A percentile compares a stretch with the other conserved stretches of the same genome.
Conservation (phyloP, 2,888 invertebrate species). For the Litoditis marina region DNA sequence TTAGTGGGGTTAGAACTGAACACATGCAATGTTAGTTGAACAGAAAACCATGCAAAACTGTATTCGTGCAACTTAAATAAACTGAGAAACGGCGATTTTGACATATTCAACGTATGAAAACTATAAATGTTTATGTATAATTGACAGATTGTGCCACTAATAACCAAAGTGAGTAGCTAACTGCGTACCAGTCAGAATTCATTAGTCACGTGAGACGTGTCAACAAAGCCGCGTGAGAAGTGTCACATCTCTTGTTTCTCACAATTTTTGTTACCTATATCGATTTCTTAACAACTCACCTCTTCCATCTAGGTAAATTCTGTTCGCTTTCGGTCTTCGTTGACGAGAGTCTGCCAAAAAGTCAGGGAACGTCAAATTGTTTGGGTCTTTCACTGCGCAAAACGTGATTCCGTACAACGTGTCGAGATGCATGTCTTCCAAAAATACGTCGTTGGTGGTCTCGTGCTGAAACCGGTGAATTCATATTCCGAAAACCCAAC, state of each 20-base stretch:
- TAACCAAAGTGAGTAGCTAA: not conserved
- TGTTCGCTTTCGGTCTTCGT: slow-evolving; percentile 32
- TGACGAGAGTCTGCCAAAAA: slow-evolving; percentile 26
- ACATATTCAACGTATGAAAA: not conserved
- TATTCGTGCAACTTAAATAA: no score
- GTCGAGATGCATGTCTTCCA: slow-evolving; percentile 40
- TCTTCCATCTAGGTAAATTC: slow-evolving; percentile 25
- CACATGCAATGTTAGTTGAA: no score
- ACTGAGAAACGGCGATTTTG: no score
- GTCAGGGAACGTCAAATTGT: slow-evolving; percentile 45
- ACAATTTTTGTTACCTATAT: not conserved
- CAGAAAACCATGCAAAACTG: no score
- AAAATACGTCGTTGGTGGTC: slow-evolving; percentile 23
- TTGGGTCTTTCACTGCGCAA: slow-evolving; percentile 51
- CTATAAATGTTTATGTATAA: not conserved
- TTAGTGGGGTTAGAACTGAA: no score
- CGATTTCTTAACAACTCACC: slow-evolving; percentile 16
- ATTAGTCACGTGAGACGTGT: not conserved
- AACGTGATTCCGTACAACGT: slow-evolving; percentile 54
- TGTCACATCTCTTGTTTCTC: no score
- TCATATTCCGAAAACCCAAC: no score
- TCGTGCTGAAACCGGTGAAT: slow-evolving; percentile 8
- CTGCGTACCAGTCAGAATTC: not conserved
- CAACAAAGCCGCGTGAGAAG: not conserved
- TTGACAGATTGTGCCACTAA: no score